Percentiles rank a stretch among this genome's conserved stretches.
These are phyloP conservation scores for Caenorhabditis sp. DNA, from an alignment of 2,888 invertebrate genomes.

Conservation along the genomic window DNA sequence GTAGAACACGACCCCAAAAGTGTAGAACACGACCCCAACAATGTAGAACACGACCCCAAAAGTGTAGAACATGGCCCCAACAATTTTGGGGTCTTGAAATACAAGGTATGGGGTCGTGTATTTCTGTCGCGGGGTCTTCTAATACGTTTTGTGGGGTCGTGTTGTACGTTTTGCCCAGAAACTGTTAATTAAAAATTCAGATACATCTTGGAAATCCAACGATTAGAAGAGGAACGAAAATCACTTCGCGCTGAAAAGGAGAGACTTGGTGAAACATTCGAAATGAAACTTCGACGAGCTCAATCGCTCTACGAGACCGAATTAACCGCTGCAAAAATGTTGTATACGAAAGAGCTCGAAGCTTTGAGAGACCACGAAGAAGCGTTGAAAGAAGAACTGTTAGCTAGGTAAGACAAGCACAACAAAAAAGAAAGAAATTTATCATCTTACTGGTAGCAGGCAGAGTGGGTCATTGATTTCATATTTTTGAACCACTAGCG, in stretches of 20 bases:
- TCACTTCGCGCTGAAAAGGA: constrained; percentile 68
- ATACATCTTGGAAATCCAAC: constrained; percentile 70
- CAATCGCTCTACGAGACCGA: constrained; percentile 70
- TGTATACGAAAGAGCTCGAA: constrained; percentile 68
- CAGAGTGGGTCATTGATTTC: neutral
- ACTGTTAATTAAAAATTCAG: constrained; percentile 39
- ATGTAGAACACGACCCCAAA: too few relatives aligned
- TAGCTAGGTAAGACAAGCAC: constrained; percentile 45
- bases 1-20: too few relatives aligned
- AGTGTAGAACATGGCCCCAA: too few relatives aligned
- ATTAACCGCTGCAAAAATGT: constrained; percentile 69
- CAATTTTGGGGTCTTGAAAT: too few relatives aligned
- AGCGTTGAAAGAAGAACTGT: constrained; percentile 67
- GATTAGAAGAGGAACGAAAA: constrained; percentile 70
- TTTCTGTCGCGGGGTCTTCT: too few relatives aligned
- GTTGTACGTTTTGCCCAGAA: too few relatives aligned
- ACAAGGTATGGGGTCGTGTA: too few relatives aligned
- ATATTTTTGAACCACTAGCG: neutral
- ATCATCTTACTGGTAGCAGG: too few relatives aligned
- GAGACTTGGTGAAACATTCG: constrained; percentile 70
- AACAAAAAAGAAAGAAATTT: too few relatives aligned
- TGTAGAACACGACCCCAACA: too few relatives aligned
- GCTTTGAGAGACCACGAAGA: constrained; percentile 70
- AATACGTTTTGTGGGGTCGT: too few relatives aligned
- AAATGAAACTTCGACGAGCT: constrained; percentile 69